Base-by-base conservation (phyloP, 2,888 invertebrate species). In the Chrysina gloriosa region DNA sequence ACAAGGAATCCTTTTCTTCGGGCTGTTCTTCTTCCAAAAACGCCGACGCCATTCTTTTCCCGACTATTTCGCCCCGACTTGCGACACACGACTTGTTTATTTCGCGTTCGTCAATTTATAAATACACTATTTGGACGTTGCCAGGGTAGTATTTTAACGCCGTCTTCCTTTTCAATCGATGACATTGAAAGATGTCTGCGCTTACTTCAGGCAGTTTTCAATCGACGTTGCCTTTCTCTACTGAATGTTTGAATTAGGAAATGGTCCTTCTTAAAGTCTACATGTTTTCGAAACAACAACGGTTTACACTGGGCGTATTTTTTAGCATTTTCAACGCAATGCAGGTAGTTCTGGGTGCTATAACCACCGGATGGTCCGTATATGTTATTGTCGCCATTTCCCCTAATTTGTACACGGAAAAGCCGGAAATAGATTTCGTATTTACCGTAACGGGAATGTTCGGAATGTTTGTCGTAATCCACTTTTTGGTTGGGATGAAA, bases 371-470 rank as follows among this genome's bases (percentile, higher is more conserved):
- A 27, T 76, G 79, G 52, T 80, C 83, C 0, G 65, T 80, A 19
- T 84, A 82, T 65, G 74, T 83, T 19, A 79, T 77, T 50, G 63
- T 79, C 34, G 70, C 75, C 23, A 75, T 82, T 39, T 76, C 82
- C 2, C 81, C 82, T 52, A 73, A 80, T 71, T 69, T 83, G n/a
- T 79, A 78, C 66, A 77, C 81, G 2, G 83, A 84, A 74, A 79
- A 79, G 63, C 76, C 82, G 0, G 83, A 83, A 76, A 77, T 84
- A 16, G 76, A 75, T 66, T 83, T 83, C 69, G 81, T 81, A 23
- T 83, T 83, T 73, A 76, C 77, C 1, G 80, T 82, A 16, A 81
- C 79, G 48, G 80, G 77, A 27, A 76, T 84, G 66, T 82, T 78
- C 69, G 83, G 83, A 2, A 76, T 78, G 5, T 80, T 83, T 47